Evolutionary conservation across 2,797 vertebrate species (phyloP), one percentile per base, ranked within the genome.

Genomic region (Tapirus indicus): DNA sequence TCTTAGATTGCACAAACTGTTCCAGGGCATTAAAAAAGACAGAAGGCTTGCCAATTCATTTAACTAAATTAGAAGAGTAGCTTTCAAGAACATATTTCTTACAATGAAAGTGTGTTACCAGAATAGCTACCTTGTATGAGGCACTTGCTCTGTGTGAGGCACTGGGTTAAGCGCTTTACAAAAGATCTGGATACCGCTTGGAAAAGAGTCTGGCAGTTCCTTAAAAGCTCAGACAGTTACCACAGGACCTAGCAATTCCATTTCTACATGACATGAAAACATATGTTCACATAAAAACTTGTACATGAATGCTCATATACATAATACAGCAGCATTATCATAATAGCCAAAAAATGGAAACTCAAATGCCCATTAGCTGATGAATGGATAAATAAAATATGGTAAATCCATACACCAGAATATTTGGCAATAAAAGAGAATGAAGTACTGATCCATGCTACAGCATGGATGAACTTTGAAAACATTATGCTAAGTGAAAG

Each of bases 1-100:
- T 83, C 88, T 68, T 35, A 29, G 41, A 75, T 27, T 68, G 62
- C 52, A 84, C 38, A 71, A 44, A 80, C 2, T 54, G 35, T 90
- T 89, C 27, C 41, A 56, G 62, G 64, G 60, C 56, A 64, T 92
- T 92, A 52, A 86, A 82, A 82, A 90, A 93, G 79, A 85, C 66
- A 62, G 58, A 84, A 62, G 49, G 58, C 47, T 92, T 74, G 83
- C 17, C 54, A 72, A 64, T 66, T 72, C 49, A 38, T 27, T 72
- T 23, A 86, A 29, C 47, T 52, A 71, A 91, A 80, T 80, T 58
- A 74, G 69, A 86, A 89, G 32, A 62, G 41, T 52, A 16, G 69
- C 49, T 72, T 94, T 94, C 47, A 18, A 74, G 75, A 68, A 95
- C 29, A 3, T 10, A 69, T 52, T 89, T 87, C 86, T 88, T 32